These are phyloP conservation scores for Macropis europaea DNA, from an alignment of 2,888 invertebrate genomes.

Conservation along the genomic window DNA sequence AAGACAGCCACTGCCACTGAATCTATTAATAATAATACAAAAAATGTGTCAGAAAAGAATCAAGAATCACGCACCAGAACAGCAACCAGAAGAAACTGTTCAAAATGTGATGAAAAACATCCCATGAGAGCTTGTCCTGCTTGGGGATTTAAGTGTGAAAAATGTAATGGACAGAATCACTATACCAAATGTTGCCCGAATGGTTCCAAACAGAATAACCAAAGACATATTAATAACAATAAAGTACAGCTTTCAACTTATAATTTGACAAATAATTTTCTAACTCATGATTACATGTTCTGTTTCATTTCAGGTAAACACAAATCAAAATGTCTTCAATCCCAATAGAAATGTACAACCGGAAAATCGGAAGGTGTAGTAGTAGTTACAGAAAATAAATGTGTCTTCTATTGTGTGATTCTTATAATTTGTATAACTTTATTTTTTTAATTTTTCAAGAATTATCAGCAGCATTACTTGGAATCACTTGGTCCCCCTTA, in stretches of 20 bases:
- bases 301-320: not conserved
- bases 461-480: too few relatives aligned
- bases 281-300: not conserved
- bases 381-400: not conserved
- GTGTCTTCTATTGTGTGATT: not conserved
- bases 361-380: not conserved
- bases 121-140: conserved; percentile 50
- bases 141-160: conserved; percentile 46
- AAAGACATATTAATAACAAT: not conserved
- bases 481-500: not conserved
- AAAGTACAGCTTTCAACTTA: not conserved
- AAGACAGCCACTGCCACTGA: too few relatives aligned
- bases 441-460: too few relatives aligned
- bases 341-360: not conserved
- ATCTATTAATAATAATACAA: not conserved
- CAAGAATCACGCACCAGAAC: not conserved
- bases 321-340: not conserved
- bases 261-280: not conserved
- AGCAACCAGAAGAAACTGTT: conserved; percentile 23
- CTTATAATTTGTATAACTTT: not conserved
- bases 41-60: not conserved
- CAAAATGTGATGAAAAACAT: conserved; percentile 50
- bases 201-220: not conserved
- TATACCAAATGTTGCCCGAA: conserved; percentile 9
- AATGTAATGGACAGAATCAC: conserved; percentile 49